A percentile compares a stretch with the other conserved stretches of the same genome.
Conservation (phyloP, 1,140 invertebrate genomes). For the Drosophila elegans region DNA sequence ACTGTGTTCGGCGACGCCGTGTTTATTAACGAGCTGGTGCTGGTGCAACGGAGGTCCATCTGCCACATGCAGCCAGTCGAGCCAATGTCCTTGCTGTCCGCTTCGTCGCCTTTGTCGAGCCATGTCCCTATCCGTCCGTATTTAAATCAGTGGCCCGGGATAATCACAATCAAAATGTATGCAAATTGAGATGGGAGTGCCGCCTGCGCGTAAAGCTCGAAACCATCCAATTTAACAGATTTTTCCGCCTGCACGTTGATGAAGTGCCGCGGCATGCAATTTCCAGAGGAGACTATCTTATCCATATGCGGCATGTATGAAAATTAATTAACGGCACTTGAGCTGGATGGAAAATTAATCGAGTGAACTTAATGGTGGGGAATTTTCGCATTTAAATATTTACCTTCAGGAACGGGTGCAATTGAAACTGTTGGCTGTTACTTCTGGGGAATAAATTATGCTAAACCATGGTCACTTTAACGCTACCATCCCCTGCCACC, state of each 20-base stretch:
- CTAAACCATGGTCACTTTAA: conserved; percentile 33
- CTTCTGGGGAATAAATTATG: conserved; percentile 41
- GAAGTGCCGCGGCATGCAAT: conserved; percentile 34
- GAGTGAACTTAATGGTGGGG: conserved; percentile 50
- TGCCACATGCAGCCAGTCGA: conserved; percentile 51
- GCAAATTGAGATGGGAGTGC: conserved; percentile 64
- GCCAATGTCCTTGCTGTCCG: conserved; percentile 18
- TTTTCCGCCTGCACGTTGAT: conserved; percentile 45
- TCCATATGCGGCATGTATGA: conserved; percentile 18
- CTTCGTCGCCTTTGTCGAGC: conserved; percentile 1
- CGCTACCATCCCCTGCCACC: not conserved
- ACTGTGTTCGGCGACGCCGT: conserved; percentile 34
- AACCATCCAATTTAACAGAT: conserved; percentile 76
- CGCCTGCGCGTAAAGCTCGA: conserved; percentile 37
- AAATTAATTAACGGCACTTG: conserved; percentile 74
- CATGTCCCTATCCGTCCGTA: conserved; percentile 47
- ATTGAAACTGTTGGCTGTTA: conserved; percentile 4
- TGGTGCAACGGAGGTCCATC: conserved; percentile 45
- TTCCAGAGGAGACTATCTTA: conserved; percentile 20
- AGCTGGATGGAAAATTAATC: conserved; percentile 54
- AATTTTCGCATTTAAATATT: conserved; percentile 23
- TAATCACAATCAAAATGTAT: conserved; percentile 79
- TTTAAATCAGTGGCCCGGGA: conserved; percentile 74
- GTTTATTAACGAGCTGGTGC: conserved; percentile 71
- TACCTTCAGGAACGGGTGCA: conserved; percentile 3